Conservation (phyloP, 2,888 invertebrate genomes). For the Heliconius hortense region DNA sequence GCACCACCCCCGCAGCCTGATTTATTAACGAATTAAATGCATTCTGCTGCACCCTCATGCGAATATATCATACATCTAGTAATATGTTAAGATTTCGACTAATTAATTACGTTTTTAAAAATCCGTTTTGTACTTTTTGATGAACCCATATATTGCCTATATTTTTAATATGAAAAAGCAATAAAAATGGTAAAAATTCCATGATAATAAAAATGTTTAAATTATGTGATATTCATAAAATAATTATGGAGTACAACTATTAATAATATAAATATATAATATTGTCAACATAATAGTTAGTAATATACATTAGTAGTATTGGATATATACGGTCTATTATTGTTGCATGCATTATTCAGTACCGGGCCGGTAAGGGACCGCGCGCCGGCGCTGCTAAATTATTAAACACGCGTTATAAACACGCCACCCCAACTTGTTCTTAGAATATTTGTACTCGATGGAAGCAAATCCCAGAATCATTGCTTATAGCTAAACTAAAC, state of each 20-base stretch:
- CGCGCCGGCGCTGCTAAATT: constrained; percentile 68
- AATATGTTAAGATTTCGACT: constrained; percentile 38
- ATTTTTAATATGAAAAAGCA: neutral
- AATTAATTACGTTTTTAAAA: constrained; percentile 29
- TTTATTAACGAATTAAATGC: constrained; percentile 82
- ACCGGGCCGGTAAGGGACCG: constrained; percentile 65
- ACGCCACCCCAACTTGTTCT: constrained; percentile 68
- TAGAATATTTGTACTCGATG: constrained; percentile 58
- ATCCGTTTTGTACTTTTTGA: neutral
- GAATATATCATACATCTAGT: constrained; percentile 54
- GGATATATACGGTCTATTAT: constrained; percentile 69
- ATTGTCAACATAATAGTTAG: constrained; percentile 15
- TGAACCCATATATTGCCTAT: neutral
- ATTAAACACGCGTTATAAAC: constrained; percentile 79
- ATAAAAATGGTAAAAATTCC: neutral
- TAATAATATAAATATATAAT: constrained; percentile 19
- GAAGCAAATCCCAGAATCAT: constrained; percentile 64
- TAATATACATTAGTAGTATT: constrained; percentile 49
- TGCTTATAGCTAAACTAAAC: constrained; percentile 37
- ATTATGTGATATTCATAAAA: neutral
- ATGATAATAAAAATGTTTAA: neutral
- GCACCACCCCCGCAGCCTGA: constrained; percentile 74
- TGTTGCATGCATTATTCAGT: constrained; percentile 78
- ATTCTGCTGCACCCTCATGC: constrained; percentile 77
- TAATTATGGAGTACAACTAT: neutral